Evolutionary conservation across 2,797 vertebrate species (phyloP).

Genomic region (Esox masquinongy): DNA sequence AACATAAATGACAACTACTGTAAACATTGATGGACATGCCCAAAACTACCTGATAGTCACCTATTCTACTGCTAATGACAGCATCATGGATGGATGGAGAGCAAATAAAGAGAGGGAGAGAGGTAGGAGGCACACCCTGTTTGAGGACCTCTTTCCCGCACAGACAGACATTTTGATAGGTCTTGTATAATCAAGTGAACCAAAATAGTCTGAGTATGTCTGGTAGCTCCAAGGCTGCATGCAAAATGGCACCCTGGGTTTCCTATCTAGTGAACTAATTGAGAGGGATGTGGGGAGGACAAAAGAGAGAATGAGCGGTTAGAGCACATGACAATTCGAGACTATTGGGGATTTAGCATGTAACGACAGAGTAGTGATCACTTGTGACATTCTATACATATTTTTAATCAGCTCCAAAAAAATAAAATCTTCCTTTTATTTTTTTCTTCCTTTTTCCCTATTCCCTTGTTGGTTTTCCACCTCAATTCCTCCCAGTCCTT

Average conservation of each 20-base stretch:
- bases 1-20: neutral
- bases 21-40: neutral
- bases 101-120: conserved; percentile 17
- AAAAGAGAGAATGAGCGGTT: neutral
- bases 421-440: conserved; percentile 14
- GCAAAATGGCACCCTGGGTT: conserved; percentile 14
- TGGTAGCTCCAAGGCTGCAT: neutral
- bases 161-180: conserved; percentile 42
- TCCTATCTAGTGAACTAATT: conserved; percentile 7
- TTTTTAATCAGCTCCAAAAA: neutral
- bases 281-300: neutral
- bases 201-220: conserved; percentile 18
- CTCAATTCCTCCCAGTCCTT: neutral
- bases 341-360: neutral
- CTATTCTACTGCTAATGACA: neutral
- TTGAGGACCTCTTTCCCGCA: conserved; percentile 27
- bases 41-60: neutral
- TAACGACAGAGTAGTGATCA: neutral
- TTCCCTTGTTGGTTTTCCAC: conserved; percentile 13
- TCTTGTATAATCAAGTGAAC: conserved; percentile 41
- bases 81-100: neutral
- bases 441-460: conserved; percentile 26
- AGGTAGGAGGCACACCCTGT: conserved; percentile 22
- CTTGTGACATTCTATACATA: neutral
- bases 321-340: neutral